Conservation (phyloP, 2,797 vertebrate genomes). For the Amazonetta brasiliensis region DNA sequence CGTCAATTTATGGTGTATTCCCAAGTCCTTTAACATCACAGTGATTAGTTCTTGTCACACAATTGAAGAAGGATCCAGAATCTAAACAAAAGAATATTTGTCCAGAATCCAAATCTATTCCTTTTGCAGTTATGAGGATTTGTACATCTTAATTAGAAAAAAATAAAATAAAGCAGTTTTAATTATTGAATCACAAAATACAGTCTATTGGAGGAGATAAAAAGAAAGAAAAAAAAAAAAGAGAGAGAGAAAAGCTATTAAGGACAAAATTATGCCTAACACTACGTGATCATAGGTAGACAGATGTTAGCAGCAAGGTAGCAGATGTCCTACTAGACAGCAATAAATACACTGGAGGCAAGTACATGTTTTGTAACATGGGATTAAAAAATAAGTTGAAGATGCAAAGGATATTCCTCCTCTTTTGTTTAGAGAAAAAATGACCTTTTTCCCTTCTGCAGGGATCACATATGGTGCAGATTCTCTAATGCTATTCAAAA, state of each 20-base stretch:
- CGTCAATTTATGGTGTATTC: neutral
- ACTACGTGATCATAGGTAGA: conserved; percentile 18
- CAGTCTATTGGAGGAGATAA: neutral
- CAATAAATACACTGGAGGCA: conserved; percentile 55
- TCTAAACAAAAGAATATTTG: neutral
- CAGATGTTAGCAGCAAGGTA: conserved; percentile 67
- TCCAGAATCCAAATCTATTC: neutral
- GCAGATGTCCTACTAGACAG: conserved; percentile 69
- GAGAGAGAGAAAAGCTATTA: conserved; percentile 42
- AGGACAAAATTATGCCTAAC: conserved; percentile 49
- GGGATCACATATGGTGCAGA: neutral
- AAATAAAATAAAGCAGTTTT: neutral
- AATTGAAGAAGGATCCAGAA: neutral
- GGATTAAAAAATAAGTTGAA: neutral
- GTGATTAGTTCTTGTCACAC: neutral
- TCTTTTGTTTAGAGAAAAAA: neutral
- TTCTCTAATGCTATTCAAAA: neutral
- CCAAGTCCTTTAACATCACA: neutral
- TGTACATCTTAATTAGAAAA: conserved; percentile 43
- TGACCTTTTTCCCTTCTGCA: neutral
- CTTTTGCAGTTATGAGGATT: neutral
- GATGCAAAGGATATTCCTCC: neutral
- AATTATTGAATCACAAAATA: neutral
- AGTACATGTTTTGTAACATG: neutral
- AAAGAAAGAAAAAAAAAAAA: conserved; percentile 7